These are phyloP conservation scores for Casuarius casuarius DNA, from an alignment of 2,113 vertebrate species.

Conservation along the genomic window DNA sequence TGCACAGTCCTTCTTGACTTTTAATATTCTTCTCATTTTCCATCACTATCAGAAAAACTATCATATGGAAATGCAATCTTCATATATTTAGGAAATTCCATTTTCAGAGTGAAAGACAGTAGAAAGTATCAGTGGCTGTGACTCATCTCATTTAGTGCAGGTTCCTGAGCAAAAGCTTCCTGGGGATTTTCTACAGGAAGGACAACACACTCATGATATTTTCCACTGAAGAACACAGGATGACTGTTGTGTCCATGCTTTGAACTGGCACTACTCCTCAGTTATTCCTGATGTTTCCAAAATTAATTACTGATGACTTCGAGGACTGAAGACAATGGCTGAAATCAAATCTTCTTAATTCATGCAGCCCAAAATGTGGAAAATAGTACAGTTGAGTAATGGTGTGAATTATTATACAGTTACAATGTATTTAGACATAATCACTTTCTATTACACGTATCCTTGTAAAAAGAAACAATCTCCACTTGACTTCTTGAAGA, in stretches of 20 bases:
- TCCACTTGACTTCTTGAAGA: neutral
- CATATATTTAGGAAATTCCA: neutral
- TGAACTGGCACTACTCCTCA: neutral
- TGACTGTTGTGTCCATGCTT: neutral
- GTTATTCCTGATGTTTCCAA: neutral
- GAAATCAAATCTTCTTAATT: neutral
- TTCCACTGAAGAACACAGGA: neutral
- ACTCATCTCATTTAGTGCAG: neutral
- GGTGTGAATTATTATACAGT: neutral
- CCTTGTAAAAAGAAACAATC: neutral
- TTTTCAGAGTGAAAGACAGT: neutral
- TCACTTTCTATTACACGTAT: neutral
- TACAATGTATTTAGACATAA: neutral
- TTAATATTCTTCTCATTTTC: neutral
- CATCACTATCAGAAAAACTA: neutral
- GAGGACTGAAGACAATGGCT: neutral
- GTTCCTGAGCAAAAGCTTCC: neutral
- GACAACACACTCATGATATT: neutral
- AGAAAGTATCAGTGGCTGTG: neutral
- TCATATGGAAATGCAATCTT: neutral
- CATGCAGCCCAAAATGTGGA: neutral
- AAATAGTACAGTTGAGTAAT: neutral
- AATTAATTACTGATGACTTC: neutral
- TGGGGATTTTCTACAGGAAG: fast-evolving
- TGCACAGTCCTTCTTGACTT: neutral